Percentiles rank a stretch among this genome's conserved stretches.
These are phyloP conservation scores for Eudemis profundana DNA, from an alignment of 2,888 invertebrate species.

Conservation along the genomic window DNA sequence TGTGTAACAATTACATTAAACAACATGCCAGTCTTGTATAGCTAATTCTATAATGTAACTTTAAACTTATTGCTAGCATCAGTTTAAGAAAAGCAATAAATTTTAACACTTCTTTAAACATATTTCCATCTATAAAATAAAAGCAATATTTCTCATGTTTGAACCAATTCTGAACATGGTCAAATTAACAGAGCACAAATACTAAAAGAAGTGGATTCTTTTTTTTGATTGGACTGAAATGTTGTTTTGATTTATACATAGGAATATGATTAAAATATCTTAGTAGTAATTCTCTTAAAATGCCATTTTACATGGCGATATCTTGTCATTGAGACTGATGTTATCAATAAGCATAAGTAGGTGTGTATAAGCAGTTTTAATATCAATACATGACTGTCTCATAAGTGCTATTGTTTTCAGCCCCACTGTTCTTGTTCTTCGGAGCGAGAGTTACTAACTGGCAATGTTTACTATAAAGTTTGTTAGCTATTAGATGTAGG, in stretches of 20 bases:
- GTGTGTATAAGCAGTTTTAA: slow-evolving; percentile 42
- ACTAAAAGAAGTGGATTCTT: slow-evolving; percentile 68
- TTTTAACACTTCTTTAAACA: slow-evolving; percentile 55
- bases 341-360: slow-evolving; percentile 71
- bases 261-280: slow-evolving; percentile 66
- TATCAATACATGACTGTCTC: slow-evolving; percentile 42
- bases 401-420: slow-evolving; percentile 49
- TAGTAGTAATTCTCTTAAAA: slow-evolving; percentile 64
- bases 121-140: slow-evolving; percentile 58
- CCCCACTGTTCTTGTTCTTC: slow-evolving; percentile 59
- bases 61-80: slow-evolving; percentile 77
- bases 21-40: slow-evolving; percentile 54
- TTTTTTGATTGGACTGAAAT: slow-evolving; percentile 53
- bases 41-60: slow-evolving; percentile 54
- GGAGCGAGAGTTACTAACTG: slow-evolving; percentile 61
- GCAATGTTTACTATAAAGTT: slow-evolving; percentile 74
- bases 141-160: slow-evolving; percentile 54
- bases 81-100: slow-evolving; percentile 74
- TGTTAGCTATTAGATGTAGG: slow-evolving; percentile 82
- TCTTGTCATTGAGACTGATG: slow-evolving; percentile 78
- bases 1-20: slow-evolving; percentile 59
- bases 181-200: slow-evolving; percentile 63
- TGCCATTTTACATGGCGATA: slow-evolving; percentile 63
- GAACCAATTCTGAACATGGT: slow-evolving; percentile 47
- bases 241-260: slow-evolving; percentile 63